phyloP scores from a whole-genome alignment of 2,113 vertebrate species.

The Ophiodon elongatus region DNA sequence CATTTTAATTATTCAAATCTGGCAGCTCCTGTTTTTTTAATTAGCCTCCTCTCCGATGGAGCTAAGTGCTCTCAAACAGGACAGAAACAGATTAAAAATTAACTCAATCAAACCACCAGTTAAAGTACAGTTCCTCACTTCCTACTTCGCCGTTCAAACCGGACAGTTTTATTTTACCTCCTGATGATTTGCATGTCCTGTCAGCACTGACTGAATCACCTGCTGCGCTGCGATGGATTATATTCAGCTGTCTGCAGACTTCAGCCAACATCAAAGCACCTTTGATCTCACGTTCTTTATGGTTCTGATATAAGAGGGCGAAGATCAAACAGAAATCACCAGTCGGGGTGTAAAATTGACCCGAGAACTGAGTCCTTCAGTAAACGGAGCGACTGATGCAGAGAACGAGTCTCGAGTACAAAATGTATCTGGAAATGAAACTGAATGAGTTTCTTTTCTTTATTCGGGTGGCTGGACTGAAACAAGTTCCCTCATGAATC shows the following conservation, averaged over 20 bases:
- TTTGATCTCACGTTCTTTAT: not conserved
- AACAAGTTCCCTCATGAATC: not conserved
- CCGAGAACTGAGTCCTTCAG: not conserved
- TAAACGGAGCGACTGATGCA: not conserved
- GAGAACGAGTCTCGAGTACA: not conserved
- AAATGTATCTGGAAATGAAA: not conserved
- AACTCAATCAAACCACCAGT: not conserved
- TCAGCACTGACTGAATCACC: not conserved
- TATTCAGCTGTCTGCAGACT: not conserved
- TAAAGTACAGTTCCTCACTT: not conserved
- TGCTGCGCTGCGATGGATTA: not conserved
- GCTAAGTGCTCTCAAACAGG: not conserved
- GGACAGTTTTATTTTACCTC: not conserved
- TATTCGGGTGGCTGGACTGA: not conserved
- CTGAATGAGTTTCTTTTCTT: not conserved
- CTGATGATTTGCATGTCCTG: not conserved
- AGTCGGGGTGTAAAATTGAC: not conserved
- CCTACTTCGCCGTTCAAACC: not conserved
- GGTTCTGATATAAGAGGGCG: not conserved
- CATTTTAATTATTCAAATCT: not conserved
- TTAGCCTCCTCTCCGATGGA: not conserved
- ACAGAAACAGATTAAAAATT: not conserved
- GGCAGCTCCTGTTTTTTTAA: not conserved
- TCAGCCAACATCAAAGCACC: conserved; percentile 20
- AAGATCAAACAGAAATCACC: conserved; percentile 3